Base-by-base conservation (phyloP, 1,140 invertebrate genomes). In the Zaprionus ornatus region DNA sequence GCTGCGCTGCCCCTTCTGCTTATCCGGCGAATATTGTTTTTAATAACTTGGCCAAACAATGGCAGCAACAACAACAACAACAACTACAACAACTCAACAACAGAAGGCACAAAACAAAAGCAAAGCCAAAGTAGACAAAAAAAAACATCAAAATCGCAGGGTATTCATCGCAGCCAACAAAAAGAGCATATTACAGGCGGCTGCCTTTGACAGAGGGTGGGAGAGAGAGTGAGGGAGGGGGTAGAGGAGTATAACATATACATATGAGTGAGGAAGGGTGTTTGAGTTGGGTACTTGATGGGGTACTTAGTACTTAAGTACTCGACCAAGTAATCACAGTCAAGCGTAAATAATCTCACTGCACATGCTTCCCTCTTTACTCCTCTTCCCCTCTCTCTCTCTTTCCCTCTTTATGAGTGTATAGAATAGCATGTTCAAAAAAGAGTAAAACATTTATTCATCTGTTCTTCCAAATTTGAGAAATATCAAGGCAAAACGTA, bases 11-110 rank as follows among this genome's bases (percentile, higher is more conserved):
- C 60, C 65, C 52, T 57, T 50, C 70, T 80, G 81, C 78, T 90
- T 79, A 85, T 70, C 86, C 82, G 71, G 73, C 85, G 65, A 90
- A 90, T 90, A 90, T 90, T 90, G 75, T 90, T 85, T 90, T 90
- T 90, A 90, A 90, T 90, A 90, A 90, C 85, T 86, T 59, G 55
- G 61, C 40, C 50, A 32, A 65, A 60, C 48, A 70, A 75, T 71
- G 77, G n/a, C 25, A 13, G 23, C 66, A 55, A 17, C 56, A 59
- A 59, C 25, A 29, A 21, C 35, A 4, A 29, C 27, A 29, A 25
- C 3, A 42, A 42, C 40, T 67, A 77, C 54, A 73, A 9, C 45
- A 42, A 21, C 69, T 0, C 67, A 54, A 15, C 35, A 63, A 29
- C 32, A 27, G n/a, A 61, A 62, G 48, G 29, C 45, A 32, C 54